Base-by-base conservation (phyloP, 2,888 invertebrate genomes). In the Rhamphomyia laevipes region DNA sequence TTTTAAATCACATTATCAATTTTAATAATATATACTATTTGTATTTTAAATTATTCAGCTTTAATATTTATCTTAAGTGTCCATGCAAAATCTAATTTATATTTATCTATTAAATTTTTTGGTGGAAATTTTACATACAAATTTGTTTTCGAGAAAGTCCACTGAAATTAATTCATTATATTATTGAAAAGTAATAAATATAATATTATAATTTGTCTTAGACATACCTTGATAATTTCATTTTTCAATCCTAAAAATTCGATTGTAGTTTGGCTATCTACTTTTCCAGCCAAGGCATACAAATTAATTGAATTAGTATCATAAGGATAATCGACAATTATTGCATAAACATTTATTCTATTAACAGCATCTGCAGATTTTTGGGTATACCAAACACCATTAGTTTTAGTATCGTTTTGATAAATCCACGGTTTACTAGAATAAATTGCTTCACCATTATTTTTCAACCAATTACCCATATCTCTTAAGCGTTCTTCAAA, bases 371-470 rank as follows among this genome's bases (percentile, higher is more conserved):
- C 52, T 42, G 55, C 55, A 27, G 4, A 9, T 9, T 27, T 27
- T 27, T 27, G 23, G 4, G 83, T 82, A 61, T 83, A 91, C 91
- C 91, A 92, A 11, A 87, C 81, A 49, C 75, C 69, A 0, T 76
- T 63, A 1, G 78, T 78, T 13, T 77, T 45, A 0, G 86, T 81
- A 62, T 91, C 93, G 61, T 92, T 92, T 68, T 93, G 93, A 51
- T 74, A 71, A 1, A 63, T 65, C 91, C 92, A 94, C 0, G 93
- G 90, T 6, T 72, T 75, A 2, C 81, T 80, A 4, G 70, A 72
- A 62, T 91, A 94, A 56, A 94, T 88, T 0, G 89, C 90, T 63
- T 90, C 87, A 0, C 92, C 93, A 60, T 93, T 94, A n/a, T 80
- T 70, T 2, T 68, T 61, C 13, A 95, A 70, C 94, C 94, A 94